These are phyloP conservation scores for Grapholita molesta DNA, from an alignment of 1,140 invertebrate species.

Conservation along the genomic window DNA sequence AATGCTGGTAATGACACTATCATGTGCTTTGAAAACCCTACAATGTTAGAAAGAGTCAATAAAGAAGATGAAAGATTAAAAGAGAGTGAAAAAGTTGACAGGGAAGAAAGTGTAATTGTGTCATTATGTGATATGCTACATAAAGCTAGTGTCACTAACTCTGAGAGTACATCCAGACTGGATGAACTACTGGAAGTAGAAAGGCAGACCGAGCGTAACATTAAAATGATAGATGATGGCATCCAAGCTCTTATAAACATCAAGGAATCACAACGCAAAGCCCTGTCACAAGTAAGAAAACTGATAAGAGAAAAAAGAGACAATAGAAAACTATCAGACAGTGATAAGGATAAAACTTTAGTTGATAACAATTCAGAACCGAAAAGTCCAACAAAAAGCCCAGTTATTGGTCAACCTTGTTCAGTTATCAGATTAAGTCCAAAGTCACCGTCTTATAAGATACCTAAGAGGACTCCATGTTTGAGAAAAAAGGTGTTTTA, in stretches of 20 bases:
- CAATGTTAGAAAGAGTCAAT: slow-evolving; percentile 1
- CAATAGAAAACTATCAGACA: background rate
- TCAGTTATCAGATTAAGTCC: slow-evolving; percentile 42
- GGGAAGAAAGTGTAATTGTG: slow-evolving; percentile 59
- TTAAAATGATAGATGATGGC: slow-evolving; percentile 48
- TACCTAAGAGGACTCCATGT: slow-evolving; percentile 55
- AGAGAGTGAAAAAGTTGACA: slow-evolving; percentile 19
- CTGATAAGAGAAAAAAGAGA: slow-evolving; percentile 43
- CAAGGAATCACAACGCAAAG: slow-evolving; percentile 46
- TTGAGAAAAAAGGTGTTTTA: slow-evolving; percentile 55
- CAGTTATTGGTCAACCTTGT: slow-evolving; percentile 28
- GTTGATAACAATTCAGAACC: slow-evolving; percentile 16
- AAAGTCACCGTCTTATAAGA: slow-evolving; percentile 59
- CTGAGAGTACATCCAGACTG: slow-evolving; percentile 38
- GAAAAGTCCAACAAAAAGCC: slow-evolving; percentile 27
- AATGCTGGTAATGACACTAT: slow-evolving; percentile 47
- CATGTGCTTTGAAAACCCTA: slow-evolving; percentile 54
- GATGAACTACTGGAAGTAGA: slow-evolving; percentile 46
- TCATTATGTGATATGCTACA: slow-evolving; percentile 57
- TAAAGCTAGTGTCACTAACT: slow-evolving; percentile 46
- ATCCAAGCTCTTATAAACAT: slow-evolving; percentile 44
- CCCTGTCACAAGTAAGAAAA: slow-evolving; percentile 43
- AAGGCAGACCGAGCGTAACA: slow-evolving; percentile 42
- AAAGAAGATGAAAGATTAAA: slow-evolving; percentile 28
- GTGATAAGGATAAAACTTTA: slow-evolving; percentile 31